Conservation (phyloP, 2,113 vertebrate genomes). For the Indri indri region DNA sequence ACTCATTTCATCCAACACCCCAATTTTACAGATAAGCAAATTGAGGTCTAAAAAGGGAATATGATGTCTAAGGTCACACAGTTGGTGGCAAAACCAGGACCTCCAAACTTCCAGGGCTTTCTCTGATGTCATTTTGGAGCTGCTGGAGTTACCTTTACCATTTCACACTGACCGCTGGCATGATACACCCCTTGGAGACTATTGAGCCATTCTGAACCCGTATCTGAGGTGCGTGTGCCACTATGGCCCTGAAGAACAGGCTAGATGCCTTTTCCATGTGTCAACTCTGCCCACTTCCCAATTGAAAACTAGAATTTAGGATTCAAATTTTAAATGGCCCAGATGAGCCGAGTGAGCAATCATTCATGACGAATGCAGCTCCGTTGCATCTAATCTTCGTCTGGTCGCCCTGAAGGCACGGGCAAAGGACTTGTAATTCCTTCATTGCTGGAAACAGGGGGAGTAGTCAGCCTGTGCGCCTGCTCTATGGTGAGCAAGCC, state of each 20-base stretch:
- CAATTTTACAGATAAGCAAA: no score
- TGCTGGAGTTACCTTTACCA: accelerated
- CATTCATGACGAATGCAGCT: not conserved
- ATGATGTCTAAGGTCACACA: not conserved
- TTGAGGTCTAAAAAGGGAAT: no score
- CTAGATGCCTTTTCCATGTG: not conserved
- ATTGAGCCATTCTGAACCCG: not conserved
- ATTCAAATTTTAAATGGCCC: not conserved
- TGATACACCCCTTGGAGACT: not conserved
- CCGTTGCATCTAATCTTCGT: not conserved
- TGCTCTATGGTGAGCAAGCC: not conserved
- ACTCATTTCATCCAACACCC: no score
- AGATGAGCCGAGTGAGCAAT: not conserved
- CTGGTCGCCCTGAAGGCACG: not conserved
- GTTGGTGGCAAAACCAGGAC: not conserved
- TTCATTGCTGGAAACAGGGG: not conserved
- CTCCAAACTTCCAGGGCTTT: not conserved
- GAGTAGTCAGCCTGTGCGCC: not conserved
- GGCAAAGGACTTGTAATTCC: not conserved
- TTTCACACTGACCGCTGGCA: not conserved
- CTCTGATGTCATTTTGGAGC: not conserved
- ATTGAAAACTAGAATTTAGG: not conserved
- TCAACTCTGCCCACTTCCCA: not conserved
- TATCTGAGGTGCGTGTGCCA: not conserved
- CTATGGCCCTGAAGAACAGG: not conserved